phyloP scores from a whole-genome alignment of 2,113 vertebrate species.

The Argyrosomus japonicus region DNA sequence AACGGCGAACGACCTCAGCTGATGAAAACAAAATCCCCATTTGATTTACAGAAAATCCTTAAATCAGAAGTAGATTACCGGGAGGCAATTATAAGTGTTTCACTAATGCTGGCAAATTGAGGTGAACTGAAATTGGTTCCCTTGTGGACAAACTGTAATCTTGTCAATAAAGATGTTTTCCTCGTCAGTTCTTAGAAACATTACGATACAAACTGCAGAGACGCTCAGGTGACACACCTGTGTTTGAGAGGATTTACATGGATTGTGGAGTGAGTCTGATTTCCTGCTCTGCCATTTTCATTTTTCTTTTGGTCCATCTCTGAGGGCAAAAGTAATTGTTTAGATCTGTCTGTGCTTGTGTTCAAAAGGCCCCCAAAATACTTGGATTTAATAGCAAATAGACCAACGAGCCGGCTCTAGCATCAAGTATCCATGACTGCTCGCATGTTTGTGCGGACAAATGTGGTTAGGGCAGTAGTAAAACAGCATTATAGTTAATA shows the following conservation, averaged over 20 bases:
- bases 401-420: neutral
- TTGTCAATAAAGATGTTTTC: constrained; percentile 53
- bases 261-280: constrained; percentile 24
- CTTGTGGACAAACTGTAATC: constrained; percentile 31
- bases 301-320: constrained; percentile 9
- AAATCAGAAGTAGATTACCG: constrained; percentile 51
- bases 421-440: neutral
- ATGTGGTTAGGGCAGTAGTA: neutral
- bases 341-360: neutral
- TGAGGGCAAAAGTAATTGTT: neutral
- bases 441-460: neutral
- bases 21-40: constrained; percentile 74
- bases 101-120: constrained; percentile 3
- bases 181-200: constrained; percentile 25
- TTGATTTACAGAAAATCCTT: constrained; percentile 73
- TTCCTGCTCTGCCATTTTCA: constrained; percentile 15
- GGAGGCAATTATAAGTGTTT: constrained; percentile 39
- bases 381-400: neutral
- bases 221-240: neutral
- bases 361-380: neutral
- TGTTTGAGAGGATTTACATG: neutral
- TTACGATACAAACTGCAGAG: constrained; percentile 14
- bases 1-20: constrained; percentile 34
- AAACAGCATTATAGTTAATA: neutral
- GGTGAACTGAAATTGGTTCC: constrained; percentile 22